Base-by-base conservation (phyloP, 2,113 vertebrate genomes). In the Fregata magnificens region DNA sequence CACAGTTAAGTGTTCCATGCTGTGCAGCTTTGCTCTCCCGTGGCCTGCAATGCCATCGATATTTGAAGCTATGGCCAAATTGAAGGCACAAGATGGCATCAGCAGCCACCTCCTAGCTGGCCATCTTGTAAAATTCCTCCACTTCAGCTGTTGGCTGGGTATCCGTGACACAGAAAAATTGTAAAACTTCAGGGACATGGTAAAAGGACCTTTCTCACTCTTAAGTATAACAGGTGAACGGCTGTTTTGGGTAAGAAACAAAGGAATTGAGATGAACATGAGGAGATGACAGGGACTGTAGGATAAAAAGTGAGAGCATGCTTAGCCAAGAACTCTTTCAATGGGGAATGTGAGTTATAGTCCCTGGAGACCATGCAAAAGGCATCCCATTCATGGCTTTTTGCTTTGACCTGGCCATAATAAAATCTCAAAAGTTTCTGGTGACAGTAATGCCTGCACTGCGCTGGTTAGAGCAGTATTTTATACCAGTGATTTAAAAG, bases 321-420 rank as follows among this genome's bases (percentile, higher is more conserved):
- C 45, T 92, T 85, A 84, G 78, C 32, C 24, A 67, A 81, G 59
- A 93, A 67, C 42, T 86, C 55, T 76, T 91, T 86, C 71, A 72
- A 5, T 63, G 49, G 25, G 8, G 4, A 82, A 10, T 47, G 28
- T 83, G 87, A 97, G 22, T 94, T 96, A 93, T 38, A 73, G 91
- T 90, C 87, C 38, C 85, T 82, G 66, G 85, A 90, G 65, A 95
- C 66, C 22, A 62, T 55, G 86, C 78, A 94, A 53, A 90, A 97
- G 84, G 66, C 67, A 59, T 94, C 95, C 82, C 82, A 80, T 95
- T 95, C 85, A 86, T 82, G 69, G 58, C 79, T 92, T 96, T 95
- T 93, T 95, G 76, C 82, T 96, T 94, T 95, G 84, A 93, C 91
- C 94, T 87, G 79, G 90, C 67, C 58, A 22, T 95, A 85, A 96